A percentile compares a stretch with the other conserved stretches of the same genome.
These are phyloP conservation scores for Phallusia fumigata DNA, from an alignment of 23 tunicate genomes.

Conservation along the genomic window DNA sequence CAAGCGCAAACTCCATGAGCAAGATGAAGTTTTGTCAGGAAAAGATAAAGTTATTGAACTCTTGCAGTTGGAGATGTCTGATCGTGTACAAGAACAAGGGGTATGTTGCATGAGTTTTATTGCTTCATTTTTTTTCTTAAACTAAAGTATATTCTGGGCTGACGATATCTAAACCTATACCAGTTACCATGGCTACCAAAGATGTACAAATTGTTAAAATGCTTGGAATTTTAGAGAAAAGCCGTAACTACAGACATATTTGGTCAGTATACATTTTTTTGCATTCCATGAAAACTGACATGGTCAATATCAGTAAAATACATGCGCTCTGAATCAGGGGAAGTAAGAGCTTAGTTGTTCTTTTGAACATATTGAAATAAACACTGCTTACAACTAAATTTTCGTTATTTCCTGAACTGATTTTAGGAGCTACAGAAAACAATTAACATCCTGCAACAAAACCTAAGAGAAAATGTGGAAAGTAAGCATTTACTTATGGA, in stretches of 20 bases:
- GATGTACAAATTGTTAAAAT: not conserved
- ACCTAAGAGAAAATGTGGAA: conserved; percentile 69
- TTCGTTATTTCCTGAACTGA: not conserved
- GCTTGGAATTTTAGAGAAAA: too few relatives aligned
- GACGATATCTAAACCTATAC: not conserved
- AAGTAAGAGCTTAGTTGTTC: too few relatives aligned
- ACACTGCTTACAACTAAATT: too few relatives aligned
- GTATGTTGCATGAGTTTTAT: conserved; percentile 12
- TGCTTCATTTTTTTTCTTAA: not conserved
- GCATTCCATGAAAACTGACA: too few relatives aligned
- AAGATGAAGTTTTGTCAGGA: conserved; percentile 79
- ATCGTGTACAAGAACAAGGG: conserved; percentile 63
- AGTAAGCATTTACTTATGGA: conserved; percentile 56
- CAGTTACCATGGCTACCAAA: not conserved
- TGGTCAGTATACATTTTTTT: too few relatives aligned
- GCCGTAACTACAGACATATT: too few relatives aligned
- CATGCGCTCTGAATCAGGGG: too few relatives aligned
- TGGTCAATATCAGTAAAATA: too few relatives aligned
- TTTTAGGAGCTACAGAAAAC: conserved; percentile 63
- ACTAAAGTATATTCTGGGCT: not conserved
- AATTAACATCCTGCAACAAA: conserved; percentile 70
- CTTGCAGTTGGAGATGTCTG: conserved; percentile 64
- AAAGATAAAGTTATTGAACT: conserved; percentile 80
- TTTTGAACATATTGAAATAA: too few relatives aligned
- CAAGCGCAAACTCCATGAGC: conserved; percentile 86